A percentile compares a stretch with the other conserved stretches of the same genome.
These are phyloP conservation scores for Poecilia latipinna DNA, from an alignment of 2,113 vertebrate species.

Conservation along the genomic window DNA sequence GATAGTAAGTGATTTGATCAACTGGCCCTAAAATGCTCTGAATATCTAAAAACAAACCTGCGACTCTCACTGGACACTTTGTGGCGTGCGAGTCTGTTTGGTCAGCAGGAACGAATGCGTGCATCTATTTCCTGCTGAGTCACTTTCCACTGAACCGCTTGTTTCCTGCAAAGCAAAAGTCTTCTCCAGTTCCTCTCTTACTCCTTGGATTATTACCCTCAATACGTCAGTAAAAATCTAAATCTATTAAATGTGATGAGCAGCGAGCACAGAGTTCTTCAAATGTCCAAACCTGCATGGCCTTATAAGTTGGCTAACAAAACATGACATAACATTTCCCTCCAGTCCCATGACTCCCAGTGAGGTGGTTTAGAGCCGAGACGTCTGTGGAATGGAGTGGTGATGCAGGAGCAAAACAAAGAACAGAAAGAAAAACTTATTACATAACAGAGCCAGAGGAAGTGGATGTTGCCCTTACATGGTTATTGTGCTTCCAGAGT, in stretches of 20 bases:
- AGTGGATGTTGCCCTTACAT: conserved; percentile 26
- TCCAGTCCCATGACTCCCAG: conserved; percentile 59
- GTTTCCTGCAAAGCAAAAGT: conserved; percentile 22
- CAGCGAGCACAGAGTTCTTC: background rate
- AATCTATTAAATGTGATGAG: background rate
- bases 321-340: conserved; percentile 70
- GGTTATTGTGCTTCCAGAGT: conserved; percentile 77
- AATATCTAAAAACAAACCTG: background rate
- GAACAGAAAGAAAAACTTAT: conserved; percentile 8
- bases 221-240: background rate
- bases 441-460: background rate
- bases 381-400: conserved; percentile 33
- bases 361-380: conserved; percentile 35
- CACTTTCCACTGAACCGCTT: conserved; percentile 37
- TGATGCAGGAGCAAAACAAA: background rate
- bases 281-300: background rate
- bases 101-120: conserved; percentile 6
- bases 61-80: background rate
- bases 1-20: conserved; percentile 13
- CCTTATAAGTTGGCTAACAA: background rate
- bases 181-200: conserved; percentile 2
- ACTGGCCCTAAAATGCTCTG: background rate
- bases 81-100: background rate
- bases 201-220: background rate
- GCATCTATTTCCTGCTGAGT: conserved; percentile 28